Base-by-base conservation (phyloP, 2,888 invertebrate genomes). In the Pseudeuparius sepicola region DNA sequence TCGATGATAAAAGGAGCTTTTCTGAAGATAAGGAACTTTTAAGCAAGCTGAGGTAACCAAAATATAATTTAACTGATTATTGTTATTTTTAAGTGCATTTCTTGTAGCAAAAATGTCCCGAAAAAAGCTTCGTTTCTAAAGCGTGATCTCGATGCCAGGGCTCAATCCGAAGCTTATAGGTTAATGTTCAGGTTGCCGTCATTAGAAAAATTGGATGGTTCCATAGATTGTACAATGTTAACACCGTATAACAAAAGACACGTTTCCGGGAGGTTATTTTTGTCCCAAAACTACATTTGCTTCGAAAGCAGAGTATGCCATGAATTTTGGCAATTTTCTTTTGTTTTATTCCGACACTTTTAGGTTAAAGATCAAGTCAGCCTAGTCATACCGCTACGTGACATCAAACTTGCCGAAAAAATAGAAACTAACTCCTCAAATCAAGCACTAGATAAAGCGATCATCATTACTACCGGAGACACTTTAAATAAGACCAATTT, bases 221-320 rank as follows among this genome's bases (percentile, higher is more conserved):
- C 84, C 26, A 85, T 88, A 34, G 87, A 88, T 53, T 89, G 90
- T 54, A 78, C 86, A 6, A 65, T 98, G 34, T 90, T 92, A 83
- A 93, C 96, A 2, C 94, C 96, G 0, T 97, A 88, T 59, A 87
- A 92, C 56, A 93, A 93, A 59, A 77, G 78, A 46, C 82, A 87
- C 56, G 84, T 86, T 36, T 75, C 78, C 67, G 97, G 97, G 10
- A 73, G 81, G 45, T 68, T 98, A 52, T 97, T 84, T 61, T 66
- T 98, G 30, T 96, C 96, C 0, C 82, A 85, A 54, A 92, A 88
- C 66, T 98, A 90, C 60, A 73, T 96, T 52, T 97, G 97, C 61
- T 98, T 96, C 59, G 85, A 87, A 55, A 96, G 96, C 63, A 76
- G 87, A 68, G 93, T 94, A 57, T 71, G 71, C 39, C 9, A 6